Evolutionary conservation across 2,888 invertebrate species (phyloP).

Genomic region (Heliconius ismenius): DNA sequence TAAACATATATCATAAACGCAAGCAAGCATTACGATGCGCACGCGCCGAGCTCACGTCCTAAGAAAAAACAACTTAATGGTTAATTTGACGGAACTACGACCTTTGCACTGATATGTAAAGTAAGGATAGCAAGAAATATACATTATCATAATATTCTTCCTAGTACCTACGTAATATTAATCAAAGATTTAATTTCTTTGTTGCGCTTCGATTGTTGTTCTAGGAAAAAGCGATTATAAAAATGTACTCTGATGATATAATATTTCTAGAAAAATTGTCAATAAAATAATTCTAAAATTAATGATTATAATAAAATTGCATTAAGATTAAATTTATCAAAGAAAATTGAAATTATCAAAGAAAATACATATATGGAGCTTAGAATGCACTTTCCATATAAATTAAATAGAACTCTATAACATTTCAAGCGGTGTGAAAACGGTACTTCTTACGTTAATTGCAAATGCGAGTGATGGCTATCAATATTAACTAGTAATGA

Average conservation of each 20-base stretch:
- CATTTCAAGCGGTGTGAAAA: constrained; percentile 11
- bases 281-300: too few species aligned
- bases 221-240: too few species aligned
- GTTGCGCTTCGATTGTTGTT: not conserved
- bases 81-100: constrained; percentile 39
- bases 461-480: not conserved
- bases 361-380: not conserved
- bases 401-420: not conserved
- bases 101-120: constrained; percentile 37
- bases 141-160: constrained; percentile 17
- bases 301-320: too few species aligned
- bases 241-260: not conserved
- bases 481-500: constrained; percentile 11
- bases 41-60: constrained; percentile 40
- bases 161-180: not conserved
- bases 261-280: not conserved
- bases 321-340: too few species aligned
- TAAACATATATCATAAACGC: constrained; percentile 42
- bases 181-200: not conserved
- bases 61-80: constrained; percentile 39
- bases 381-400: not conserved
- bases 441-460: constrained; percentile 9
- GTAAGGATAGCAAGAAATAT: constrained; percentile 21
- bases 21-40: constrained; percentile 42
- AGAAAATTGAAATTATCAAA: too few species aligned